These are phyloP conservation scores for Bubo blakistoni DNA, from an alignment of 2,113 vertebrate species.

Conservation along the genomic window DNA sequence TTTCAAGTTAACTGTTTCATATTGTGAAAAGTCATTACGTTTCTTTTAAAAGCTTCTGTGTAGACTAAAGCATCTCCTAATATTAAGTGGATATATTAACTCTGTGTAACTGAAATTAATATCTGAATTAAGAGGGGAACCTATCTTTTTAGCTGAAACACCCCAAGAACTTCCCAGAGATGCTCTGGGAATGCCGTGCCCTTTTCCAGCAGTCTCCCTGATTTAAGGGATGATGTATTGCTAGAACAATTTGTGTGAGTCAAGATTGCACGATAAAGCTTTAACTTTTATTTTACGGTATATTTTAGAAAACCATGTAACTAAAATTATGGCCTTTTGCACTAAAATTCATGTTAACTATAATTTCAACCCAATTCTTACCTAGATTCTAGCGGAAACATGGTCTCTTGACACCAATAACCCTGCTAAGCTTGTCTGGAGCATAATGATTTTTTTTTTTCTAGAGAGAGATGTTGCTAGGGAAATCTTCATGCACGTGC, in stretches of 20 bases:
- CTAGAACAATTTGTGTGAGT: not conserved
- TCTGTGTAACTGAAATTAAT: not conserved
- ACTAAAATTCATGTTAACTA: not conserved
- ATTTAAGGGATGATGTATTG: not conserved
- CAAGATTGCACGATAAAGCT: fast-evolving
- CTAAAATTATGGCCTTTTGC: not conserved
- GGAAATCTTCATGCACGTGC: not conserved
- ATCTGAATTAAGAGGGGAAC: not conserved
- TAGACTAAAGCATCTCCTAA: not conserved
- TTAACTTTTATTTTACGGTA: not conserved
- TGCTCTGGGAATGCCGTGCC: not conserved
- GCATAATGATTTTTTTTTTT: not conserved
- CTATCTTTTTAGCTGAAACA: not conserved
- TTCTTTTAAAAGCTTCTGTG: not conserved
- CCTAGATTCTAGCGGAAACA: not conserved
- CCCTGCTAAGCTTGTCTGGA: not conserved
- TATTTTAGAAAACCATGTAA: not conserved
- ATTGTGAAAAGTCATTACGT: not conserved
- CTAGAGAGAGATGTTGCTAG: not conserved
- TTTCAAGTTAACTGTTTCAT: conserved; percentile 3
- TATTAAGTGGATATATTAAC: not conserved
- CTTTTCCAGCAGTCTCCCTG: not conserved
- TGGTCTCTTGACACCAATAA: not conserved
- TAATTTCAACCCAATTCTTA: not conserved
- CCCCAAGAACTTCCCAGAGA: not conserved